Percentiles rank a stretch among this genome's conserved stretches.
phyloP scores from a whole-genome alignment of 35 echinoderm and acorn worm species.

The Patiria miniata region DNA sequence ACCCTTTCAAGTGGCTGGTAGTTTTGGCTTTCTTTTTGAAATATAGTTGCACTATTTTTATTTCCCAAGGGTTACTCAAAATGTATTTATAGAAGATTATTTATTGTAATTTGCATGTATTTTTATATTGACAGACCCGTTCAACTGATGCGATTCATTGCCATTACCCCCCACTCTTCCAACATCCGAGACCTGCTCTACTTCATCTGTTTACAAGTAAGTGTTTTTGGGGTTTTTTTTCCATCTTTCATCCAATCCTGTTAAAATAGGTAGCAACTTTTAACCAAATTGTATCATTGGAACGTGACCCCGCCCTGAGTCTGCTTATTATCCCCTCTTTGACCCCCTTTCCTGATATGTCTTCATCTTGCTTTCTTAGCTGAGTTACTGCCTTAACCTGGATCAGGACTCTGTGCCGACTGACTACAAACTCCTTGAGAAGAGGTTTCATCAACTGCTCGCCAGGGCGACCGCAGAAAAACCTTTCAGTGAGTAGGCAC shows the following conservation, averaged over 20 bases:
- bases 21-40: too few relatives aligned
- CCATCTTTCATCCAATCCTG: too few relatives aligned
- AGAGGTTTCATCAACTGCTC: conserved; percentile 54
- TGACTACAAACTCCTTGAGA: conserved; percentile 68
- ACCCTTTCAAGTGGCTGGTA: too few relatives aligned
- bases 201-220: conserved; percentile 86
- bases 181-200: conserved; percentile 87
- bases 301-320: too few relatives aligned
- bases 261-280: too few relatives aligned
- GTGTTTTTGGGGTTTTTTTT: neutral
- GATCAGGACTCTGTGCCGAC: conserved; percentile 28
- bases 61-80: too few relatives aligned
- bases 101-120: too few relatives aligned
- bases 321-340: too few relatives aligned
- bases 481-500: conserved; percentile 55
- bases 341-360: too few relatives aligned
- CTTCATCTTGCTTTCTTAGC: conserved; percentile 4
- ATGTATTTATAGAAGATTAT: too few relatives aligned
- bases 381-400: conserved; percentile 47
- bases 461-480: conserved; percentile 33
- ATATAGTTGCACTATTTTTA: too few relatives aligned
- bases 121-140: conserved; percentile 62
- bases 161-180: conserved; percentile 77
- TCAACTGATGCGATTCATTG: conserved; percentile 77
- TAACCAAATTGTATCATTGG: too few relatives aligned